phyloP scores from a whole-genome alignment of 1,140 invertebrate genomes.

The Oppia nitens region DNA sequence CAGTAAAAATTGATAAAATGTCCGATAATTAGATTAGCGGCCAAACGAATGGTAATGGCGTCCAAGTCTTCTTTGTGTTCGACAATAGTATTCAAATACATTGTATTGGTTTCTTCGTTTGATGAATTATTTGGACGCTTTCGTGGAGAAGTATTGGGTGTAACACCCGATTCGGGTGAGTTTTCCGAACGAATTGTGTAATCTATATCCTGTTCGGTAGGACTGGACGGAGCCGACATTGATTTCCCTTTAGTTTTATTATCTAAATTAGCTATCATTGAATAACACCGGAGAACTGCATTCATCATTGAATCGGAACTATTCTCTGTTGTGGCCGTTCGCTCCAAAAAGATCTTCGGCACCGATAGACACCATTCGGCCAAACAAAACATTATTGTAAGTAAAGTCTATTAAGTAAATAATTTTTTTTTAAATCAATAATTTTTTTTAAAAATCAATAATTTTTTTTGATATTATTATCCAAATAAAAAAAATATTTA shows the following conservation, averaged over 20 bases:
- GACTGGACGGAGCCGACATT: neutral
- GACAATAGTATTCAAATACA: neutral
- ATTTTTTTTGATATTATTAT: neutral
- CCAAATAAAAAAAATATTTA: neutral
- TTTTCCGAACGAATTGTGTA: neutral
- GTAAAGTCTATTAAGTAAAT: slow-evolving; percentile 38
- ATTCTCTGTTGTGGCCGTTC: slow-evolving; percentile 19
- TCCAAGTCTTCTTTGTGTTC: neutral
- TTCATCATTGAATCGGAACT: neutral
- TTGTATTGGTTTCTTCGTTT: neutral
- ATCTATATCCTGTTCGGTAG: slow-evolving; percentile 7
- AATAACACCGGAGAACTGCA: neutral
- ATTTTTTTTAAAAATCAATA: too few relatives aligned
- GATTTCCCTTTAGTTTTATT: neutral
- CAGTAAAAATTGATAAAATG: slow-evolving; percentile 72
- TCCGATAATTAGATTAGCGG: slow-evolving; percentile 35
- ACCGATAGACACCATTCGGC: slow-evolving; percentile 82
- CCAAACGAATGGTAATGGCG: neutral
- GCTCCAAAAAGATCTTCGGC: slow-evolving; percentile 33
- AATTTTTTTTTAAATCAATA: too few relatives aligned
- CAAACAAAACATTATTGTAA: slow-evolving; percentile 68
- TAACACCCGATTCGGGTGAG: neutral
- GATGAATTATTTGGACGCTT: neutral
- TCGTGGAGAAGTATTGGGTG: neutral
- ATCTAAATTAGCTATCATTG: neutral